phyloP scores from a whole-genome alignment of 2,797 vertebrate genomes.

The Phyllotis vaccarum region DNA sequence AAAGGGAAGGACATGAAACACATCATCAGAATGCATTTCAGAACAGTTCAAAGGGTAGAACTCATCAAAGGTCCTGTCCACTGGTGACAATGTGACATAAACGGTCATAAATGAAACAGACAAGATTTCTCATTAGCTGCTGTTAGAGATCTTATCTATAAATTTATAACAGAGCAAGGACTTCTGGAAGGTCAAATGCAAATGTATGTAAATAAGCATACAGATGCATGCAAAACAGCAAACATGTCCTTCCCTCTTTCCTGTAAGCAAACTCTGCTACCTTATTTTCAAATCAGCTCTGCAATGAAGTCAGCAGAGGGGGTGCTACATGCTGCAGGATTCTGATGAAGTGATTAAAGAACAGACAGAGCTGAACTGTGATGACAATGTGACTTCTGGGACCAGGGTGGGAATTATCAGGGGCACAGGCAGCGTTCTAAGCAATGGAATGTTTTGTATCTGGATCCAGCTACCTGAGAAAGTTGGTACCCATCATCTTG shows the following conservation, averaged over 20 bases:
- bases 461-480: background rate
- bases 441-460: background rate
- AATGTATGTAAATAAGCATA: conserved; percentile 73
- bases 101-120: background rate
- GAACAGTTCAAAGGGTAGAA: background rate
- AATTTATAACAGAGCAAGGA: conserved; percentile 52
- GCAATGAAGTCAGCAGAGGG: conserved; percentile 22
- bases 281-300: conserved; percentile 61
- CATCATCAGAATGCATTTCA: conserved; percentile 17
- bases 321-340: background rate
- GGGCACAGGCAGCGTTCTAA: background rate
- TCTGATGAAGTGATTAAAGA: conserved; percentile 13
- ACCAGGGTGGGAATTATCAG: background rate
- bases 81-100: background rate
- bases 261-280: conserved; percentile 30
- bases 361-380: background rate
- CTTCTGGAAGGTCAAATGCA: conserved; percentile 67
- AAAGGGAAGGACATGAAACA: conserved; percentile 22
- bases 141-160: conserved; percentile 54
- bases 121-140: conserved; percentile 21
- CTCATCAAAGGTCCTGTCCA: background rate
- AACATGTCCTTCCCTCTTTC: conserved; percentile 51
- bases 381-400: background rate
- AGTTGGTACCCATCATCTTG: background rate
- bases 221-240: conserved; percentile 14